Base-by-base conservation (phyloP, 2,797 vertebrate species). In the Syngnathus acus region DNA sequence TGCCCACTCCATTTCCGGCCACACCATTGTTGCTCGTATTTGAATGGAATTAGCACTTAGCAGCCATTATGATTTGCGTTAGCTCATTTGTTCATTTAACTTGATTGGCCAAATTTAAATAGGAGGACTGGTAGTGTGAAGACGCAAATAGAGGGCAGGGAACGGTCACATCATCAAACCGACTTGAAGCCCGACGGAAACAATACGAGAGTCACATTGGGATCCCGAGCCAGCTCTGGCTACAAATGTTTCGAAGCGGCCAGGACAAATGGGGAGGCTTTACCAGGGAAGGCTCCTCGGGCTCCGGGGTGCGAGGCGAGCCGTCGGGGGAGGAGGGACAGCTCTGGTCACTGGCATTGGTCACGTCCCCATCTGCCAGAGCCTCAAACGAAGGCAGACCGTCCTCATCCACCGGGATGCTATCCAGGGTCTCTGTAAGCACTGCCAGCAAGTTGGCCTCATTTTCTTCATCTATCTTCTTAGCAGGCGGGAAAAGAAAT, bases 381-480 rank as follows among this genome's bases (percentile, higher is more conserved):
- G 96, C 95, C 88, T 97, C 97, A 89, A 98, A 99, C 68, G 97
- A 98, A 92, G 95, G 96, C 91, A 99, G 92, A 91, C 95, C 96
- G 93, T 99, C 95, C 91, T 98, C 97, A 86, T 98, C 96, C 93
- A 99, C 95, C 54, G 97, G 97, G 92, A 99, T 97, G 90, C 94
- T 98, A 91, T 99, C 96, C 94, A 99, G 90, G 72, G 97, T 99
- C 90, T 99, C 97, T 83, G 97, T 98, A 87, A 99, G 95, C 87
- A 97, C 96, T 69, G 97, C 96, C 92, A 99, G 93, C 92, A 99
- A 93, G 93, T 98, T 99, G 78, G 95, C 97, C 91, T 99, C 97
- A 78, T 94, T 98, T 90, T 98, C 97, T 92, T 99, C 97, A 92
- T 99, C 97, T 95, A 99, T 96, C 94, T 99, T 98, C 95, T 98